phyloP scores from a whole-genome alignment of 2,797 vertebrate species.

The Falco columbarius region DNA sequence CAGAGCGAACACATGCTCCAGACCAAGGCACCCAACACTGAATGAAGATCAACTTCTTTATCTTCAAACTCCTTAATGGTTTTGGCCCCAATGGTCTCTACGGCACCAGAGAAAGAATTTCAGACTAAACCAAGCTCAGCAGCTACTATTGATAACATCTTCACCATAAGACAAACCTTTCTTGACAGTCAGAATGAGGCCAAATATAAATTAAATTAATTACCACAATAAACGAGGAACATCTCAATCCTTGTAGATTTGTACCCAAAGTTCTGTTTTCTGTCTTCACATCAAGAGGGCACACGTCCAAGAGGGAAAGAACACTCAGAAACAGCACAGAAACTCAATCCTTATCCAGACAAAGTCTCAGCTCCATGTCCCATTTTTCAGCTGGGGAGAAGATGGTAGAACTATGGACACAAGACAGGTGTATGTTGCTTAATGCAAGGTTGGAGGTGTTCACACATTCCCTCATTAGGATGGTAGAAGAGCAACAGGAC shows the following conservation, averaged over 20 bases:
- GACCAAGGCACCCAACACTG: background rate
- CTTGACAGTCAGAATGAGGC: background rate
- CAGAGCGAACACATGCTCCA: background rate
- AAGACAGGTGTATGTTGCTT: background rate
- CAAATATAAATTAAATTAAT: background rate
- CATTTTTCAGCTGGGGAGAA: background rate
- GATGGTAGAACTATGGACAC: background rate
- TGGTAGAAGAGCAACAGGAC: background rate
- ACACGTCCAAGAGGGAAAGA: background rate
- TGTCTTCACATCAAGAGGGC: background rate
- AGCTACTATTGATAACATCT: background rate
- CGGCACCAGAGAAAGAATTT: background rate
- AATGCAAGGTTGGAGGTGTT: background rate
- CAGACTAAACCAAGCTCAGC: background rate
- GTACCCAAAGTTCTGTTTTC: background rate
- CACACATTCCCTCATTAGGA: background rate
- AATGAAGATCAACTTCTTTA: background rate
- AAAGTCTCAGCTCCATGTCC: background rate
- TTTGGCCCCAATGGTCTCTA: background rate
- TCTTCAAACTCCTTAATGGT: background rate
- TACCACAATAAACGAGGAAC: background rate
- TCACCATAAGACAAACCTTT: background rate
- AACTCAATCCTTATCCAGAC: background rate
- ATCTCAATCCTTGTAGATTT: background rate
- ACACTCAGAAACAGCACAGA: background rate